Conservation (phyloP, 1,140 invertebrate genomes). For the Eumeta japonica region DNA sequence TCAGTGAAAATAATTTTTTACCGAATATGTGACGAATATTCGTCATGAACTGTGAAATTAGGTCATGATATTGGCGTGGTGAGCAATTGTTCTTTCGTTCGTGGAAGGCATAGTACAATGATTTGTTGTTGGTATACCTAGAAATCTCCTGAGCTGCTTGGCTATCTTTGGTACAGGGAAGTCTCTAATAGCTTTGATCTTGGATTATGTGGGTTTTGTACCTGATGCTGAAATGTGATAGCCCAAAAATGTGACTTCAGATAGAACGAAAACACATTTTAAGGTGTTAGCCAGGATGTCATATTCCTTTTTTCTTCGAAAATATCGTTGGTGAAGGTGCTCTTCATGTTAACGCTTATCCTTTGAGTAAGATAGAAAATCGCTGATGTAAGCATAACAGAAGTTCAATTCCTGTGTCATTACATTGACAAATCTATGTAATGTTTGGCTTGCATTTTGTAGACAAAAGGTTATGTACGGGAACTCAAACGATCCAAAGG, state of each 20-base stretch:
- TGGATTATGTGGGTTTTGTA: background rate
- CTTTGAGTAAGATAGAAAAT: background rate
- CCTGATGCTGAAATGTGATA: background rate
- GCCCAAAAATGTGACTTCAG: constrained; percentile 3
- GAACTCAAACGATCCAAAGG: constrained; percentile 30
- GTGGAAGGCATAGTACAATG: no score
- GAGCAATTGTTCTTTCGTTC: no score
- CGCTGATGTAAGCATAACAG: background rate
- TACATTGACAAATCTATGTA: constrained; percentile 52
- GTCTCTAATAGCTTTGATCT: constrained; percentile 1
- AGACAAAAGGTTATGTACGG: constrained; percentile 55
- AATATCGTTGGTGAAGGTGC: background rate
- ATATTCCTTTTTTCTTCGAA: background rate
- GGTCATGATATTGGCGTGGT: background rate
- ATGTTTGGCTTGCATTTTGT: constrained; percentile 46
- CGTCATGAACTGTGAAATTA: background rate
- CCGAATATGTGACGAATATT: background rate
- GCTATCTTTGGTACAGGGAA: constrained; percentile 3
- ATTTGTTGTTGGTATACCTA: no score
- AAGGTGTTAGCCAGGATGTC: no score
- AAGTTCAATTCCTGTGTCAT: constrained; percentile 25
- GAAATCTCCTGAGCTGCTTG: constrained; percentile 2
- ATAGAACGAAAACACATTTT: background rate
- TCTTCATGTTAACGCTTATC: background rate
- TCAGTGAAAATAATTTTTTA: background rate